A percentile compares a stretch with the other conserved stretches of the same genome.
These are phyloP conservation scores for Bovichtus variegatus DNA, from an alignment of 2,797 vertebrate species.

Conservation along the genomic window DNA sequence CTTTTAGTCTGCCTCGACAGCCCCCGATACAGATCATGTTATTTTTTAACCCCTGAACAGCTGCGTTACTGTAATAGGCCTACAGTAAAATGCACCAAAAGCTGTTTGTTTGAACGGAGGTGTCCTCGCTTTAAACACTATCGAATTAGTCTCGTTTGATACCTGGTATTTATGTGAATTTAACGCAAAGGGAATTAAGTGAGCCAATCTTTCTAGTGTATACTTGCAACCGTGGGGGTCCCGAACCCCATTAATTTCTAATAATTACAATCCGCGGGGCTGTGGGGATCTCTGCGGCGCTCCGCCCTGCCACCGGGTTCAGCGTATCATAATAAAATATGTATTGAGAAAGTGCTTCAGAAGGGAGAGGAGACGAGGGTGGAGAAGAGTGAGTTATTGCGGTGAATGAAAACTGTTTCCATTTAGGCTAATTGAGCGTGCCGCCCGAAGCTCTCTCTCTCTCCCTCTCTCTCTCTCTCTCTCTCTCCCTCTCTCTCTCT, in stretches of 20 bases:
- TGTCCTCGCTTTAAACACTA: not conserved
- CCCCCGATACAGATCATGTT: conserved; percentile 88
- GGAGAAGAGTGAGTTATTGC: conserved; percentile 90
- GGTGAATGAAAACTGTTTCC: conserved; percentile 93
- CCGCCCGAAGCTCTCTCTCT: conserved; percentile 69
- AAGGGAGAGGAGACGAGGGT: conserved; percentile 64
- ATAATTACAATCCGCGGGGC: conserved; percentile 94
- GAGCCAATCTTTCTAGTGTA: conserved; percentile 88
- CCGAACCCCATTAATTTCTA: conserved; percentile 97
- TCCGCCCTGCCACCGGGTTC: conserved; percentile 88
- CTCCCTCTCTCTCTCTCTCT: conserved; percentile 36
- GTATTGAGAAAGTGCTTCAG: conserved; percentile 88
- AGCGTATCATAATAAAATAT: conserved; percentile 91
- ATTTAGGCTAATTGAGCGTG: conserved; percentile 94
- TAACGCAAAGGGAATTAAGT: conserved; percentile 32
- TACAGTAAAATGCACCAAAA: not conserved
- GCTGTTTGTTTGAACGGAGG: not conserved
- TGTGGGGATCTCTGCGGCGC: conserved; percentile 84
- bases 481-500: conserved; percentile 4
- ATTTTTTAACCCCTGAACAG: conserved; percentile 88
- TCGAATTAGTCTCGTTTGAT: conserved; percentile 25
- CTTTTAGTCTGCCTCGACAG: conserved; percentile 92
- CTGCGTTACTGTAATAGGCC: conserved; percentile 65
- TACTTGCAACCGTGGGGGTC: conserved; percentile 84
- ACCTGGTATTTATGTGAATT: conserved; percentile 49